Evolutionary conservation across 2,888 invertebrate genomes (phyloP).

Genomic region (Lochmaea crataegi): DNA sequence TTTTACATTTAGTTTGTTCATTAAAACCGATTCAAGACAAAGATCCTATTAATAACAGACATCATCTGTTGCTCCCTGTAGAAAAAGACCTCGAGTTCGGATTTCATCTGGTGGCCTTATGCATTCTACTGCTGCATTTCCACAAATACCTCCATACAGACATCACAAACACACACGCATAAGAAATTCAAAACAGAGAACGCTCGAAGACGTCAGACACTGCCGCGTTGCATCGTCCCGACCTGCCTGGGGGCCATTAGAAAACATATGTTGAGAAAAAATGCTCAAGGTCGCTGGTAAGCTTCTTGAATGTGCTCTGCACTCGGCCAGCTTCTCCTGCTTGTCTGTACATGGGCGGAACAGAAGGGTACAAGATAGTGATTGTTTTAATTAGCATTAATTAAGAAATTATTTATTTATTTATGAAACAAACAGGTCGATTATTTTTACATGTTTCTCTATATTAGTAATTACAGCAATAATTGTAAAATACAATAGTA

Average conservation of each 20-base stretch:
- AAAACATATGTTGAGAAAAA: conserved; percentile 34
- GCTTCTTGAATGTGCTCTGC: conserved; percentile 27
- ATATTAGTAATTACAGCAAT: too few relatives aligned
- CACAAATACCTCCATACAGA: conserved; percentile 19
- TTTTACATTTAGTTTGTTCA: not conserved
- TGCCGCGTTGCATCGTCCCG: conserved; percentile 16
- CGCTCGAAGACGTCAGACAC: conserved; percentile 25
- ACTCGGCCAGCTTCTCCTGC: conserved; percentile 20
- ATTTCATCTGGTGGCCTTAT: conserved; percentile 20
- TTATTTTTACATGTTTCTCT: too few relatives aligned
- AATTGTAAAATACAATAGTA: too few relatives aligned
- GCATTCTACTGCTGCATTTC: conserved; percentile 16
- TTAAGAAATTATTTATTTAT: too few relatives aligned
- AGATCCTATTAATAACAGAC: not conserved
- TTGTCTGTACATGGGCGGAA: conserved; percentile 14
- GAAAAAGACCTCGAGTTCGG: conserved; percentile 14
- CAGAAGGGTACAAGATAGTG: not conserved
- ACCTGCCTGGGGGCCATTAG: conserved; percentile 29
- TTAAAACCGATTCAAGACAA: not conserved
- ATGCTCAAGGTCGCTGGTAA: conserved; percentile 32
- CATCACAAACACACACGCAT: conserved; percentile 3
- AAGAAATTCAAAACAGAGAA: conserved; percentile 6
- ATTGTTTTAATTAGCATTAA: not conserved
- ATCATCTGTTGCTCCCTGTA: conserved; percentile 7
- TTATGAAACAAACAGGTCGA: too few relatives aligned